Conservation (phyloP, 2,113 vertebrate species). For the Eurystomus gularis region DNA sequence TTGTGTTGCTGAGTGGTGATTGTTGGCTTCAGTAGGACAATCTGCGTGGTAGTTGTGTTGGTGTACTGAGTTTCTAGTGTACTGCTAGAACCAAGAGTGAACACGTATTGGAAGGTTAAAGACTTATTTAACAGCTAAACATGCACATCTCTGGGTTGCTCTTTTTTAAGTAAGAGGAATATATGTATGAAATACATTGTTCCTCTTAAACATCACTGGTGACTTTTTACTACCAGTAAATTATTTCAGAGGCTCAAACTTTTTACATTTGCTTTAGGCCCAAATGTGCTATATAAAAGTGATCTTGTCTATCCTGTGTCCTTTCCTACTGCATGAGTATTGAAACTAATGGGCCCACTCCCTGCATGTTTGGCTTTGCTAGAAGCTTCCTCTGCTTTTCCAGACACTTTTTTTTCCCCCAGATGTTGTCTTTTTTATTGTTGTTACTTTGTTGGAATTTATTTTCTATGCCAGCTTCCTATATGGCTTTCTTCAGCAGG, state of each 20-base stretch:
- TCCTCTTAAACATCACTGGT: not conserved
- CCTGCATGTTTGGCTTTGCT: not conserved
- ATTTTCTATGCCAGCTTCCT: not conserved
- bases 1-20: accelerated
- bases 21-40: not conserved
- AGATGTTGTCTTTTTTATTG: not conserved
- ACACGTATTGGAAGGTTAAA: not conserved
- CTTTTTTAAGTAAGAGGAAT: not conserved
- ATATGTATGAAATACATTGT: not conserved
- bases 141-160: not conserved
- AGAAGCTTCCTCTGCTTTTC: not conserved
- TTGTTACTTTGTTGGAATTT: not conserved
- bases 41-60: not conserved
- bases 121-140: not conserved
- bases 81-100: not conserved
- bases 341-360: not conserved
- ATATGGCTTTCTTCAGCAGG: not conserved
- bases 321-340: not conserved
- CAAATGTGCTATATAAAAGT: not conserved
- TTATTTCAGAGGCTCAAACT: not conserved
- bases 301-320: not conserved
- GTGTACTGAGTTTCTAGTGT: not conserved
- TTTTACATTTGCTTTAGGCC: not conserved
- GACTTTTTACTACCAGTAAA: not conserved
- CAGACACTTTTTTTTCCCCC: not conserved